A percentile compares a stretch with the other conserved stretches of the same genome.
These are phyloP conservation scores for Eristalis tenax DNA, from an alignment of 2,888 invertebrate genomes.

Conservation along the genomic window DNA sequence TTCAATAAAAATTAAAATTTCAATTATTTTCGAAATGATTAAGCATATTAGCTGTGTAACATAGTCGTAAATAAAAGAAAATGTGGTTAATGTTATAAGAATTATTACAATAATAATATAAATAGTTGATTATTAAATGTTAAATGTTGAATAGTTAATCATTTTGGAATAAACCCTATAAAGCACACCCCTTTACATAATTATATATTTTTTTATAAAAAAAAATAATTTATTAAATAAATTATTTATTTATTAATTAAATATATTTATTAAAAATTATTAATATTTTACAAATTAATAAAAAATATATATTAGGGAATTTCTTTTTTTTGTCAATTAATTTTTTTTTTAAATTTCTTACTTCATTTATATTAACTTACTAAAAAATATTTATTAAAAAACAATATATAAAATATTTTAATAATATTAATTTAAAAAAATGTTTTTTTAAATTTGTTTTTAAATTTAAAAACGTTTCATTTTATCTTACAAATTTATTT, in stretches of 20 bases:
- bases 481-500: conserved; percentile 82
- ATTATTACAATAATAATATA: conserved; percentile 82
- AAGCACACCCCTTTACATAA: conserved; percentile 82
- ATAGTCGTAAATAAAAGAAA: conserved; percentile 84
- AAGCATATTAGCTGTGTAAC: conserved; percentile 82
- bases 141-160: conserved; percentile 83
- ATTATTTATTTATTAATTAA: conserved; percentile 55
- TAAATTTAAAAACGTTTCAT: too few species aligned
- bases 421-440: conserved; percentile 9
- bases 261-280: neutral
- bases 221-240: conserved; percentile 44
- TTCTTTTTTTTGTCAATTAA: too few species aligned
- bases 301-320: neutral
- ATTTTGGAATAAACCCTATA: conserved; percentile 85
- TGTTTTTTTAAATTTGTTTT: conserved; percentile 71
- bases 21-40: conserved; percentile 82
- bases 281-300: neutral
- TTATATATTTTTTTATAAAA: conserved; percentile 82
- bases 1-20: conserved; percentile 78
- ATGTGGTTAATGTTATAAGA: conserved; percentile 82
- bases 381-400: conserved; percentile 6
- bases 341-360: too few species aligned
- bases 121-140: conserved; percentile 81
- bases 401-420: conserved; percentile 43
- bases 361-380: conserved; percentile 7